phyloP scores from a whole-genome alignment of 2,113 vertebrate species.

The Ascaphus truei region DNA sequence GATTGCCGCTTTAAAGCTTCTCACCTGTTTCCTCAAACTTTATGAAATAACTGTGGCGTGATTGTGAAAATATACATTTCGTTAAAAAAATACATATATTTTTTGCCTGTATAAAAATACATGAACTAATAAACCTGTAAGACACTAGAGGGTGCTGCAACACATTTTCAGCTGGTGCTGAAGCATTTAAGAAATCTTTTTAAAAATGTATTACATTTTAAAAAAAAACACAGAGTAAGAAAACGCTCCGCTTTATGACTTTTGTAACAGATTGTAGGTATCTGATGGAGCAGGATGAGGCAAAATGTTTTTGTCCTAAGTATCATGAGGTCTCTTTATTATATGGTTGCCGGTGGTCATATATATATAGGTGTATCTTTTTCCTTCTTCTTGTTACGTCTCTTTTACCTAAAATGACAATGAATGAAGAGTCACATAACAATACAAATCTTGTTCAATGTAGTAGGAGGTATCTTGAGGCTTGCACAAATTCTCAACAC shows the following conservation, averaged over 20 bases:
- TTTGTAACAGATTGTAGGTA: background rate
- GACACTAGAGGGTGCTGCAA: background rate
- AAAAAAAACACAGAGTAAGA: background rate
- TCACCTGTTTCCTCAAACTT: no score
- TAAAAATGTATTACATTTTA: background rate
- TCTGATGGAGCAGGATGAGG: background rate
- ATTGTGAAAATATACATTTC: slow-evolving; percentile 9
- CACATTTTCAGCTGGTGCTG: background rate
- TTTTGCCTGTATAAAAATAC: background rate
- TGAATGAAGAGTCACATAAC: background rate
- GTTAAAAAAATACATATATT: background rate
- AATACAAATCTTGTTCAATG: no score
- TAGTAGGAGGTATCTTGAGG: no score
- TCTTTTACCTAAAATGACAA: background rate
- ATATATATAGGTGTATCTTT: background rate
- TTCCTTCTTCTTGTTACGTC: background rate
- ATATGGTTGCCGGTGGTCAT: background rate
- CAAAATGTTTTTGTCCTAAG: no score
- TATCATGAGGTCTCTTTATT: background rate
- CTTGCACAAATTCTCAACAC: no score
- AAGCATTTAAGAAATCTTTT: background rate
- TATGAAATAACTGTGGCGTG: background rate
- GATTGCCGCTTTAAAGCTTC: no score
- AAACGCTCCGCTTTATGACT: no score
- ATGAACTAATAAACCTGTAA: background rate